Percentiles rank a stretch among this genome's conserved stretches.
Conservation (phyloP, 2,888 invertebrate species). For the Zygothrica quintamaculata region DNA sequence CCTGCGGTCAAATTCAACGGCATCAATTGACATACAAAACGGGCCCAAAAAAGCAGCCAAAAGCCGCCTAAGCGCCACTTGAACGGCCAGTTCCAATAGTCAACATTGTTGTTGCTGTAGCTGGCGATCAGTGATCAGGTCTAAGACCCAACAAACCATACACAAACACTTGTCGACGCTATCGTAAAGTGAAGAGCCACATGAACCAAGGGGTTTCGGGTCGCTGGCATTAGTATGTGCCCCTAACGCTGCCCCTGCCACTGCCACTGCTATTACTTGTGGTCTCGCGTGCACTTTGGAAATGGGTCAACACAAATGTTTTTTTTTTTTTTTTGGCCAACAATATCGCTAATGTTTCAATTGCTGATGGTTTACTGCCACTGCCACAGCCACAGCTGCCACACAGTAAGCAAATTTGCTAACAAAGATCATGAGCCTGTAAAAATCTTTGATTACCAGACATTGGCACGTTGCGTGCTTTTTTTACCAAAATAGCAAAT, state of each 20-base stretch:
- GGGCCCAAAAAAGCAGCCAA: slow-evolving; percentile 48
- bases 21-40: slow-evolving; percentile 77
- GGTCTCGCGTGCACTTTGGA: slow-evolving; percentile 73
- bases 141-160: slow-evolving; percentile 53
- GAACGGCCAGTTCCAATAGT: slow-evolving; percentile 60
- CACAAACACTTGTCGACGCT: slow-evolving; percentile 74
- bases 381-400: slow-evolving; percentile 6
- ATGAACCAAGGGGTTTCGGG: slow-evolving; percentile 2
- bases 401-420: slow-evolving; percentile 11
- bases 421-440: slow-evolving; percentile 43
- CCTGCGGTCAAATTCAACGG: slow-evolving; percentile 54
- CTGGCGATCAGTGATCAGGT: slow-evolving; percentile 28
- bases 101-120: slow-evolving; percentile 47
- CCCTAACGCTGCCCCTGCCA: slow-evolving; percentile 15
- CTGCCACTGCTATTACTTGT: slow-evolving; percentile 45
- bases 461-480: slow-evolving; percentile 69
- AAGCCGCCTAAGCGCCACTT: slow-evolving; percentile 76
- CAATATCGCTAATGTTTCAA: slow-evolving; percentile 61
- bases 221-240: slow-evolving; percentile 2
- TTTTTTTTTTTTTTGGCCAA: no score
- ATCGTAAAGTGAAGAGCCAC: slow-evolving; percentile 59
- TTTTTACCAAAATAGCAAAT: no score
- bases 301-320: slow-evolving; percentile 70
- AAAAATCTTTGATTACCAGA: slow-evolving; percentile 68
- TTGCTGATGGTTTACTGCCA: slow-evolving; percentile 29